Evolutionary conservation across 2,113 vertebrate species (phyloP), one percentile per base, ranked within the genome.

Genomic region (Ahaetulla prasina): DNA sequence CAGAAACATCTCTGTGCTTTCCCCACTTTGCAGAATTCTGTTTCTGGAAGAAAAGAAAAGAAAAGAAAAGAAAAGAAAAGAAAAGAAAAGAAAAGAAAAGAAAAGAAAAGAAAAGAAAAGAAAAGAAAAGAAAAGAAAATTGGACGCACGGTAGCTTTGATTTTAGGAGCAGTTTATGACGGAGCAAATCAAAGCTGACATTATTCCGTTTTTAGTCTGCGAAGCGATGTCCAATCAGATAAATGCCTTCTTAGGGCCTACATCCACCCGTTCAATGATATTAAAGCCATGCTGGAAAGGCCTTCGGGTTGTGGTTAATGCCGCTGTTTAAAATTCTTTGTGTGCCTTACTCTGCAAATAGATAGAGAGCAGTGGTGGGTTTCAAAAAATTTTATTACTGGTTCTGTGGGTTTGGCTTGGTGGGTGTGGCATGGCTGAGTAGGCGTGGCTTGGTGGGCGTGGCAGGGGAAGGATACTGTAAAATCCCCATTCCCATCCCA

Each of bases 111-210:
- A n/a, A n/a, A n/a, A n/a, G n/a, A n/a, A n/a, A n/a, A n/a, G n/a
- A n/a, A n/a, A n/a, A n/a, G n/a, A n/a, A n/a, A n/a, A n/a, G n/a
- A n/a, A n/a, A n/a, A n/a, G n/a, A n/a, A 47, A 0, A 27, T 92
- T 50, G 90, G 35, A 90, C 90, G 57, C 57, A 60, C 94, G 92
- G 63, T 35, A 11, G 93, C 0, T 0, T 80, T 92, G 84, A 47
- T 92, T 50, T 94, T 60, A 87, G 89, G 94, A 35, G 22, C 20
- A 14, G 87, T 94, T 93, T 50, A 85, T 93, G 43, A 9, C 88
- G 16, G 9, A 12, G 39, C 39, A 55, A 57, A 85, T 91, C 16
- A 91, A 54, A 57, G 80, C 52, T n/a, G 23, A 55, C 22, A 52
- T 90, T 90, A 80, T 91, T 85, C 27, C 30, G n/a, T 91, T 55